Conservation (phyloP, 1,140 invertebrate species). For the Trichomalopsis sarcophagae region DNA sequence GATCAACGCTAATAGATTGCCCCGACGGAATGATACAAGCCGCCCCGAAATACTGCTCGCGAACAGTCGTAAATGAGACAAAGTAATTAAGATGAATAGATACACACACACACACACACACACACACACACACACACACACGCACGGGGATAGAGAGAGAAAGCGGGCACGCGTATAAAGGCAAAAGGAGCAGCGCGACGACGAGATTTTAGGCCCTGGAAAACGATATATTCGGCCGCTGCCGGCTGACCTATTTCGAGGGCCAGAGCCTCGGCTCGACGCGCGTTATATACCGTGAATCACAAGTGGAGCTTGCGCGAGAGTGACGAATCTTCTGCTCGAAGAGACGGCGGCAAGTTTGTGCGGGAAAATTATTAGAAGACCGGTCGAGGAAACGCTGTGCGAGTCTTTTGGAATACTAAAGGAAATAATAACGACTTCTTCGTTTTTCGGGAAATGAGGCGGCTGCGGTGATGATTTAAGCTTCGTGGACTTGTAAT, state of each 20-base stretch:
- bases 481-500: neutral
- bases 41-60: slow-evolving; percentile 51
- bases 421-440: neutral
- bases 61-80: slow-evolving; percentile 39
- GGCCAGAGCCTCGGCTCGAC: neutral
- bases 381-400: neutral
- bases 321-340: slow-evolving; percentile 60
- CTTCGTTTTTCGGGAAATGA: neutral
- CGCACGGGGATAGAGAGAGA: neutral
- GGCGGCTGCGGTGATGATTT: neutral
- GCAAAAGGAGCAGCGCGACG: slow-evolving; percentile 24
- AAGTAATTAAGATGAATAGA: slow-evolving; percentile 39
- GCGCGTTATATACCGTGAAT: slow-evolving; percentile 24
- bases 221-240: slow-evolving; percentile 60
- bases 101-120: neutral
- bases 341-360: slow-evolving; percentile 58
- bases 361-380: slow-evolving; percentile 53
- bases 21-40: neutral
- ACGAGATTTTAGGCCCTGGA: slow-evolving; percentile 48
- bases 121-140: neutral
- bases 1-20: neutral
- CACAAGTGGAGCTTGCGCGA: slow-evolving; percentile 37
- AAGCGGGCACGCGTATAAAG: neutral
- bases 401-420: neutral
- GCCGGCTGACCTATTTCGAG: slow-evolving; percentile 59